phyloP scores from a whole-genome alignment of 2,888 invertebrate species.

The Sepioteuthis lessoniana region DNA sequence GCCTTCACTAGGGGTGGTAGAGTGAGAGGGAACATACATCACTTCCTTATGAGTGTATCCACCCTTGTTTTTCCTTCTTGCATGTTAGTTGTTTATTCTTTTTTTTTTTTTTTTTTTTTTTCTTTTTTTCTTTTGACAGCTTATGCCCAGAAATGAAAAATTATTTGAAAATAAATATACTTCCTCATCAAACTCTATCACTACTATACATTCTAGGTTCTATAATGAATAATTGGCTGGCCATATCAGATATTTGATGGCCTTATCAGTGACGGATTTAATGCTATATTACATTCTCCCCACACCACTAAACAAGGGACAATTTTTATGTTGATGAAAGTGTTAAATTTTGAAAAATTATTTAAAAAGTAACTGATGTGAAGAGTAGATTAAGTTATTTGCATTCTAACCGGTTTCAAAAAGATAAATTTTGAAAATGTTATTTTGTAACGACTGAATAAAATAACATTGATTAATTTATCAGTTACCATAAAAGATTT shows the following conservation, averaged over 20 bases:
- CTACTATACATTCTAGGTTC: background rate
- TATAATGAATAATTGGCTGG: background rate
- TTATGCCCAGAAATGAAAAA: constrained; percentile 12
- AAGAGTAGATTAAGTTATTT: too few relatives aligned
- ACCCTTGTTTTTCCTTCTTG: background rate
- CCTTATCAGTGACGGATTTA: background rate
- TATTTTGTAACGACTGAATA: too few relatives aligned
- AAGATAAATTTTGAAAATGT: too few relatives aligned
- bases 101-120: background rate
- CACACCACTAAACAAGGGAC: too few relatives aligned
- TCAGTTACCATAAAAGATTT: too few relatives aligned
- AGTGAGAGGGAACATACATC: background rate
- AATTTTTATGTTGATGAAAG: too few relatives aligned
- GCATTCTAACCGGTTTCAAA: too few relatives aligned
- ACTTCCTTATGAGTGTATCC: background rate
- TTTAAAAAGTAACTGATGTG: too few relatives aligned
- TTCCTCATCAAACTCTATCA: background rate
- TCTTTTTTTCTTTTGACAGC: background rate
- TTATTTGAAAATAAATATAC: constrained; percentile 33
- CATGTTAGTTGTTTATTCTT: background rate
- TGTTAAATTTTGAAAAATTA: too few relatives aligned
- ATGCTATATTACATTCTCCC: too few relatives aligned
- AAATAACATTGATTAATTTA: too few relatives aligned
- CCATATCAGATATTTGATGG: background rate
- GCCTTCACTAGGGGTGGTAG: background rate